Evolutionary conservation across 2,888 invertebrate genomes (phyloP).

Genomic region (Osmoderma eremita): DNA sequence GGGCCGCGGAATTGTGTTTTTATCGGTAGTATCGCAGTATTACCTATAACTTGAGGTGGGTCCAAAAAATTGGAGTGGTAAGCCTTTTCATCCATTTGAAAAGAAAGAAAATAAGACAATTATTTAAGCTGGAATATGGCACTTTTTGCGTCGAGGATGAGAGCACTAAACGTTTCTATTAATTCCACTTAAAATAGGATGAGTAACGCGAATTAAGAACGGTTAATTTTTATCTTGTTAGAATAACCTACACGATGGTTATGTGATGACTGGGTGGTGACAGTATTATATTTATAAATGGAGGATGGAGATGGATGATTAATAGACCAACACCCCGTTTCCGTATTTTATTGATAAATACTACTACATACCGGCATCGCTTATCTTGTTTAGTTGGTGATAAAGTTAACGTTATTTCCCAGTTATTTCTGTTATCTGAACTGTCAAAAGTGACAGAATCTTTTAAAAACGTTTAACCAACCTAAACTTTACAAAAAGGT

Average conservation of each 20-base stretch:
- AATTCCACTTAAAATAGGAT: slow-evolving; percentile 15
- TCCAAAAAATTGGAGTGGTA: slow-evolving; percentile 93
- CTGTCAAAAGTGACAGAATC: slow-evolving; percentile 22
- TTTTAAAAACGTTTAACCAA: neutral
- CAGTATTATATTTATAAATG: slow-evolving; percentile 14
- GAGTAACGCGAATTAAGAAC: neutral
- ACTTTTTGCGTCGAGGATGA: neutral
- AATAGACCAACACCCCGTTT: slow-evolving; percentile 34
- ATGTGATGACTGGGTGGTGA: slow-evolving; percentile 11
- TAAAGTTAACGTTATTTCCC: neutral
- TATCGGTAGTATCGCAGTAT: slow-evolving; percentile 92
- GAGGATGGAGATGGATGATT: slow-evolving; percentile 30
- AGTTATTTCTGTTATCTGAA: slow-evolving; percentile 7
- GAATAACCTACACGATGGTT: slow-evolving; percentile 12
- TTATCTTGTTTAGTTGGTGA: slow-evolving; percentile 34
- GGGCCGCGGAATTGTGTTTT: slow-evolving; percentile 93
- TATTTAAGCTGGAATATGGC: slow-evolving; percentile 4
- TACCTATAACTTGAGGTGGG: slow-evolving; percentile 81
- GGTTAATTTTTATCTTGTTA: slow-evolving; percentile 12
- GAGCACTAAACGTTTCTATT: slow-evolving; percentile 5
- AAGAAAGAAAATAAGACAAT: slow-evolving; percentile 19
- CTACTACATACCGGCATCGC: slow-evolving; percentile 33
- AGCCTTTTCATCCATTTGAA: slow-evolving; percentile 70
- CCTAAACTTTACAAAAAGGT: slow-evolving; percentile 10
- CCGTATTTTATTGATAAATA: slow-evolving; percentile 34